A percentile compares a stretch with the other conserved stretches of the same genome.
Conservation (phyloP, 2,888 invertebrate genomes). For the Crepidodera aurea region DNA sequence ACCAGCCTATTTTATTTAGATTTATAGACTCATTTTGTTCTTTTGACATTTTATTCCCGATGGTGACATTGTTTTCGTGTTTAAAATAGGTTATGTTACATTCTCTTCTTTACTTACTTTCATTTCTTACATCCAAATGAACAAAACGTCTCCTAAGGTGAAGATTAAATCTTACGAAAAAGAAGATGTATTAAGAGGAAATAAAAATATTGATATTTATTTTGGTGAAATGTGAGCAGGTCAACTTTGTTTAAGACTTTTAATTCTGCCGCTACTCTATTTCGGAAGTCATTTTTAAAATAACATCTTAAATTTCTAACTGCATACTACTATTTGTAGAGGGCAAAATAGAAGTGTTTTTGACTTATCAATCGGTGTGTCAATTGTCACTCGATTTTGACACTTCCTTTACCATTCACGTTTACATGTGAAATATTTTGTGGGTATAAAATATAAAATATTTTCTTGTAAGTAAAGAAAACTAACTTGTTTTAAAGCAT, state of each 20-base stretch:
- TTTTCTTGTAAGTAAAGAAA: slow-evolving; percentile 9
- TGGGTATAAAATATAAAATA: slow-evolving; percentile 1
- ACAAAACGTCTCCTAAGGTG: too few species aligned
- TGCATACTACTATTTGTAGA: too few species aligned
- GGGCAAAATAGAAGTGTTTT: too few species aligned
- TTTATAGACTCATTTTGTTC: slow-evolving; percentile 2
- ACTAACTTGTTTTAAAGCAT: not conserved
- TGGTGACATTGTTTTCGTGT: slow-evolving; percentile 27
- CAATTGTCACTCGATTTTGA: slow-evolving; percentile 12
- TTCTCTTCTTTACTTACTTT: not conserved
- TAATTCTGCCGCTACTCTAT: too few species aligned
- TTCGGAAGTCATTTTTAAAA: too few species aligned
- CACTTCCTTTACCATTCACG: slow-evolving; percentile 9
- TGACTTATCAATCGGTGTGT: not conserved
- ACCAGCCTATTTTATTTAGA: slow-evolving; percentile 17
- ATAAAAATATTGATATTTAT: too few species aligned
- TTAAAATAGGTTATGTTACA: slow-evolving; percentile 31
- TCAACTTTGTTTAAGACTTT: too few species aligned
- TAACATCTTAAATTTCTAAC: too few species aligned
- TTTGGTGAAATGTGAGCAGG: too few species aligned
- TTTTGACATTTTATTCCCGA: slow-evolving; percentile 30
- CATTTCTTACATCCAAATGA: too few species aligned
- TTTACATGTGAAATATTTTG: slow-evolving; percentile 14
- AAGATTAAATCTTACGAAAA: too few species aligned
- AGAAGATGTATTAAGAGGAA: too few species aligned